Percentiles rank a stretch among this genome's conserved stretches.
These are phyloP conservation scores for Sigmodon hispidus DNA, from an alignment of 2,113 vertebrate genomes.

Conservation along the genomic window DNA sequence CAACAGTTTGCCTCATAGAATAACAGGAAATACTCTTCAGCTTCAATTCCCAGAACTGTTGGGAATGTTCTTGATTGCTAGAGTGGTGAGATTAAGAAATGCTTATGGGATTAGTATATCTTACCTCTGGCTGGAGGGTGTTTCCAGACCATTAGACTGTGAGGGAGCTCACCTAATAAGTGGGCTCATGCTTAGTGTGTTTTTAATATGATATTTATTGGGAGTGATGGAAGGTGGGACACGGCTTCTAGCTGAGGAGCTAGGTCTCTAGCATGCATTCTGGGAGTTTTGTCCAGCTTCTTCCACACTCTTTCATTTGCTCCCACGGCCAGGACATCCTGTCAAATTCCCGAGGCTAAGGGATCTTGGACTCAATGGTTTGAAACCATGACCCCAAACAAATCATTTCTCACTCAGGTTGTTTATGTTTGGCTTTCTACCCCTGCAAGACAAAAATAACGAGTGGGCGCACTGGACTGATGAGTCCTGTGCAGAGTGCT, in stretches of 20 bases:
- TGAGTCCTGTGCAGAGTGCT: neutral
- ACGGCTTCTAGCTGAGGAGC: neutral
- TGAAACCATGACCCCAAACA: neutral
- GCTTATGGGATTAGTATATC: neutral
- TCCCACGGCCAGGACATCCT: neutral
- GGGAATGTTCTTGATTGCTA: neutral
- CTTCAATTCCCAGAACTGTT: neutral
- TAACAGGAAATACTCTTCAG: neutral
- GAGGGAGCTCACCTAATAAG: neutral
- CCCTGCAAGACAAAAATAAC: neutral
- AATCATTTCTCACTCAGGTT: neutral
- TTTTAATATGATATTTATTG: neutral
- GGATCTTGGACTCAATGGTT: neutral
- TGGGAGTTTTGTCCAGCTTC: neutral
- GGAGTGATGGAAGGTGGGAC: neutral
- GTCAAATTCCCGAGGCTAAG: neutral
- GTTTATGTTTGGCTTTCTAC: neutral
- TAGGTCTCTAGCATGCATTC: too few relatives aligned
- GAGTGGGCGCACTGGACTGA: neutral
- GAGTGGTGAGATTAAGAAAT: neutral
- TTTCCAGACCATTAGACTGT: neutral
- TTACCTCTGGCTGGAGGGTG: neutral
- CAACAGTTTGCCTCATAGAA: neutral
- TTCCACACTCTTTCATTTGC: neutral
- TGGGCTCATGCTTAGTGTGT: neutral